Percentiles rank a stretch among this genome's conserved stretches.
These are phyloP conservation scores for Perca flavescens DNA, from an alignment of 2,113 vertebrate species.

Conservation along the genomic window DNA sequence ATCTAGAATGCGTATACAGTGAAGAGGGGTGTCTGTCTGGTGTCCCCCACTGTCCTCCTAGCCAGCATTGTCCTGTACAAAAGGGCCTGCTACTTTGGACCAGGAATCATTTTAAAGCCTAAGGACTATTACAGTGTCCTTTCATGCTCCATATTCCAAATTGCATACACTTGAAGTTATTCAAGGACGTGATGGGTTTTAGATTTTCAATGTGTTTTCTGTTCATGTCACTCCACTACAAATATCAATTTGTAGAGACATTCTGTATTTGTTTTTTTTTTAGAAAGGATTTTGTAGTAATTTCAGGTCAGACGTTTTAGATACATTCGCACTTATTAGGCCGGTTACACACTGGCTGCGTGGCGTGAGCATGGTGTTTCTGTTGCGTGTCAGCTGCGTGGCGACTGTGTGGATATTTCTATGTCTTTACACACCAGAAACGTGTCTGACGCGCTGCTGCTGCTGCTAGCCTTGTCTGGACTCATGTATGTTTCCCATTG, in stretches of 20 bases:
- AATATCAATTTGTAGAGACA: background rate
- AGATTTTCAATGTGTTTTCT: background rate
- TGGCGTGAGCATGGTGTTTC: no score
- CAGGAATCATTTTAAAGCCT: constrained; percentile 1
- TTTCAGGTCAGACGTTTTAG: no score
- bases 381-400: no score
- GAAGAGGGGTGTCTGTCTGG: constrained; percentile 10
- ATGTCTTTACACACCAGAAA: no score
- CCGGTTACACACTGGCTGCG: no score
- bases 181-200: background rate
- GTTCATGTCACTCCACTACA: background rate
- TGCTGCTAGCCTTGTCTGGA: no score
- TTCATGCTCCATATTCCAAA: background rate
- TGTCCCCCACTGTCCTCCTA: background rate
- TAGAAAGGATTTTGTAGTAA: no score
- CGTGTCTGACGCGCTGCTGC: no score
- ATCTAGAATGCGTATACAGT: background rate
- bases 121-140: background rate
- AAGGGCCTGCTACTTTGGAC: background rate
- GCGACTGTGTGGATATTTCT: no score
- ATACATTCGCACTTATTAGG: no score
- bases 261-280: no score
- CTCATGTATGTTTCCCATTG: no score
- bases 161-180: background rate
- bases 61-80: background rate